phyloP scores from a whole-genome alignment of 2,113 vertebrate species.

The Ceyx melanurus region DNA sequence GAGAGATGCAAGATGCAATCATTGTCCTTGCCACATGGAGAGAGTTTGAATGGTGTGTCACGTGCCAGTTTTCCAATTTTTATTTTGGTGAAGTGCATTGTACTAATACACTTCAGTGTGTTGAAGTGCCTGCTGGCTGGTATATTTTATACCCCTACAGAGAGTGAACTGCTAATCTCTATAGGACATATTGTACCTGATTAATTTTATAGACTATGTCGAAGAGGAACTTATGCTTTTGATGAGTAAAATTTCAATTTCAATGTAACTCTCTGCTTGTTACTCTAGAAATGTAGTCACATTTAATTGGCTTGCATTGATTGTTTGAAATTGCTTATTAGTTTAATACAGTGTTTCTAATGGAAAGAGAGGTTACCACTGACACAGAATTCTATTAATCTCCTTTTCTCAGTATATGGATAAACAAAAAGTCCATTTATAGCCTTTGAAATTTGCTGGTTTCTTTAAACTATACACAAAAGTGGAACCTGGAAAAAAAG shows the following conservation, averaged over 20 bases:
- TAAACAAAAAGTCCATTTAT: neutral
- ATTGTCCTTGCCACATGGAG: neutral
- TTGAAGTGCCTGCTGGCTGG: neutral
- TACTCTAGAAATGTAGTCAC: neutral
- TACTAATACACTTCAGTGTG: neutral
- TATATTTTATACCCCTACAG: neutral
- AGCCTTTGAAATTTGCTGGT: neutral
- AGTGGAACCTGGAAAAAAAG: neutral
- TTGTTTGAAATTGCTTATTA: constrained; percentile 36
- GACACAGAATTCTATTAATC: neutral
- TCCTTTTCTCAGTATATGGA: neutral
- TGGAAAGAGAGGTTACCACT: neutral
- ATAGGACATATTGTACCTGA: neutral
- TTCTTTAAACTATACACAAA: neutral
- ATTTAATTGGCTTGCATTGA: constrained; percentile 42
- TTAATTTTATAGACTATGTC: neutral
- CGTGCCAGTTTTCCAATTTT: neutral
- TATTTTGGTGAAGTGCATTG: neutral
- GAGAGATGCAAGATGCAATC: neutral
- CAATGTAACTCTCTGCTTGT: constrained; percentile 11
- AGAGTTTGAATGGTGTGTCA: neutral
- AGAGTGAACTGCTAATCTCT: neutral
- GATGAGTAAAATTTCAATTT: constrained; percentile 5
- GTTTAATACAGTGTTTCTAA: constrained; percentile 31
- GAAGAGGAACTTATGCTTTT: neutral